A percentile compares a stretch with the other conserved stretches of the same genome.
These are phyloP conservation scores for Brachyhypopomus occidentalis DNA, from an alignment of 2,113 vertebrate species.

Conservation along the genomic window DNA sequence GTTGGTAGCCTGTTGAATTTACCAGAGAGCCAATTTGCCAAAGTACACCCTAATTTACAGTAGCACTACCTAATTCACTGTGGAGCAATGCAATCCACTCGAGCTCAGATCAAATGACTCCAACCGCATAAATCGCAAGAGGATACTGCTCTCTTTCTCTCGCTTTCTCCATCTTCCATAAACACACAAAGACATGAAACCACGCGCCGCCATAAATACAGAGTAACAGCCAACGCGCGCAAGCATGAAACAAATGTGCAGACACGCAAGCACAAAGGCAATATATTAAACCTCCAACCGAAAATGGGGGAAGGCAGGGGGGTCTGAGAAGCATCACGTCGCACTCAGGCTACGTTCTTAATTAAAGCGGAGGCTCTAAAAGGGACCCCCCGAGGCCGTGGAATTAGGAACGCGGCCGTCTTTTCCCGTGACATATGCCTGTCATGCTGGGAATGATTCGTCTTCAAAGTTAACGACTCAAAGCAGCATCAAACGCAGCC, in stretches of 20 bases:
- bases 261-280: background rate
- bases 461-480: constrained; percentile 24
- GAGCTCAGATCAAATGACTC: constrained; percentile 70
- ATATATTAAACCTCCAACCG: background rate
- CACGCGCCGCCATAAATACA: background rate
- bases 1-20: constrained; percentile 68
- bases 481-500: background rate
- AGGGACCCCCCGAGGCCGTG: background rate
- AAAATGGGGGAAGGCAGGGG: too few relatives aligned
- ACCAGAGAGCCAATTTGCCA: constrained; percentile 53
- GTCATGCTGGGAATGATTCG: background rate
- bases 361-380: constrained; percentile 21
- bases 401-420: background rate
- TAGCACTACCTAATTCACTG: constrained; percentile 66
- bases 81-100: constrained; percentile 67
- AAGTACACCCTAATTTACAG: constrained; percentile 64
- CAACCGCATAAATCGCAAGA: constrained; percentile 23
- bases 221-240: background rate
- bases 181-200: constrained; percentile 41
- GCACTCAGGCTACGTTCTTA: background rate
- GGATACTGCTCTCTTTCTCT: constrained; percentile 28
- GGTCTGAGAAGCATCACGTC: background rate
- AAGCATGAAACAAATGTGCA: background rate
- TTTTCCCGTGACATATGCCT: background rate
- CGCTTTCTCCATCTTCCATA: background rate